Conservation (phyloP, 2,113 vertebrate genomes). For the Muntiacus reevesi region DNA sequence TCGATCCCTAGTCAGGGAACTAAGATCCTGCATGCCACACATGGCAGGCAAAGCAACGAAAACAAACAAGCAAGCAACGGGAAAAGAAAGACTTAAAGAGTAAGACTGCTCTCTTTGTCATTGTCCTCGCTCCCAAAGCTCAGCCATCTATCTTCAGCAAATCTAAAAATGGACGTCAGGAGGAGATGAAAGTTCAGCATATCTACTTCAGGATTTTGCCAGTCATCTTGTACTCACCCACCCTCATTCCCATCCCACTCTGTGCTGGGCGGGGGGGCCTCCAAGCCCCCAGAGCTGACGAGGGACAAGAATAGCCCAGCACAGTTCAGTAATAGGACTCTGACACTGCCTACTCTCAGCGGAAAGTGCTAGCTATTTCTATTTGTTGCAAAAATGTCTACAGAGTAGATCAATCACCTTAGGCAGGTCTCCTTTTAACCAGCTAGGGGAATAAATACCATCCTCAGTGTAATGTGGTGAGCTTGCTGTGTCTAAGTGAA, state of each 20-base stretch:
- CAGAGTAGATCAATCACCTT: neutral
- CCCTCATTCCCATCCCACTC: neutral
- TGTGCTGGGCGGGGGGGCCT: neutral
- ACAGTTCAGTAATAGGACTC: neutral
- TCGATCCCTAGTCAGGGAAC: neutral
- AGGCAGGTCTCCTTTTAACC: neutral
- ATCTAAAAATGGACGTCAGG: conserved; percentile 16
- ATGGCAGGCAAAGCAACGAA: neutral
- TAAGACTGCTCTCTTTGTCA: neutral
- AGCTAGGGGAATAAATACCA: neutral
- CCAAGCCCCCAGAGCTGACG: neutral
- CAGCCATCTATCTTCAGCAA: conserved; percentile 6
- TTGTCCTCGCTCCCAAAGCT: neutral
- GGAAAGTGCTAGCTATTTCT: neutral
- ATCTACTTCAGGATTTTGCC: neutral
- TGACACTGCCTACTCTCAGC: no score
- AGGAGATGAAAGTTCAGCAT: neutral
- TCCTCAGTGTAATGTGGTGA: neutral
- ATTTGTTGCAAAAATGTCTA: neutral
- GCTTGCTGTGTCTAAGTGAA: neutral
- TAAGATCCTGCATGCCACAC: neutral
- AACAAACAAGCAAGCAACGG: neutral
- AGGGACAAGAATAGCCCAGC: neutral
- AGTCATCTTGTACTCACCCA: neutral
- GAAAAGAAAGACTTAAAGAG: neutral